A percentile compares a stretch with the other conserved stretches of the same genome.
Evolutionary conservation across 2,113 vertebrate species (phyloP).

Genomic region (Sapajus apella): DNA sequence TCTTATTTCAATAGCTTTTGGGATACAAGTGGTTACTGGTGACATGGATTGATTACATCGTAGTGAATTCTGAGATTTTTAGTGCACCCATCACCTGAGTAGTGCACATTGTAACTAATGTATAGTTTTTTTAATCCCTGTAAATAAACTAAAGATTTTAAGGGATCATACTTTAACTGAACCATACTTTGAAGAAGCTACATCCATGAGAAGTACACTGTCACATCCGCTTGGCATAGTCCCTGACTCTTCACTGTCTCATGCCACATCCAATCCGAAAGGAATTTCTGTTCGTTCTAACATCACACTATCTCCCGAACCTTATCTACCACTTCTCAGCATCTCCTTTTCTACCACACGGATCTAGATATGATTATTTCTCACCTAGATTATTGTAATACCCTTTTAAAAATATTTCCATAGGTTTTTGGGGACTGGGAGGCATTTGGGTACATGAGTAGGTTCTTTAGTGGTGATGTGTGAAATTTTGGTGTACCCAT

Average conservation of each 20-base stretch:
- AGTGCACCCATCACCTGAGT: no score
- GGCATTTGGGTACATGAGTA: no score
- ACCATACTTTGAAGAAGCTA: background rate
- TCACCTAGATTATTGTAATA: background rate
- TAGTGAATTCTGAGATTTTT: no score
- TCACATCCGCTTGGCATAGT: background rate
- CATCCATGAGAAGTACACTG: constrained; percentile 22
- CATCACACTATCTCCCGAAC: background rate
- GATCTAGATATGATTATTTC: background rate
- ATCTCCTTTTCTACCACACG: background rate
- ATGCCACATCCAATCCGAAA: background rate
- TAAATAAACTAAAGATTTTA: background rate
- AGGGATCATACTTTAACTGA: no score
- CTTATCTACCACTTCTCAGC: background rate
- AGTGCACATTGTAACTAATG: no score
- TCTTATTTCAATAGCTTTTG: background rate
- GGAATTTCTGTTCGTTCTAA: background rate
- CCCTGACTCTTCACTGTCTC: constrained; percentile 10
- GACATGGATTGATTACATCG: no score
- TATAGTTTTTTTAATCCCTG: no score
- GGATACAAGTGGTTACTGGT: no score
- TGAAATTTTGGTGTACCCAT: no score
- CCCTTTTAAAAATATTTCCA: background rate
- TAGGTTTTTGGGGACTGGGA: no score
- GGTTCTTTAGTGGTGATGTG: no score